Evolutionary conservation across 2,888 invertebrate genomes (phyloP).

Genomic region (Nymphalis polychloros): DNA sequence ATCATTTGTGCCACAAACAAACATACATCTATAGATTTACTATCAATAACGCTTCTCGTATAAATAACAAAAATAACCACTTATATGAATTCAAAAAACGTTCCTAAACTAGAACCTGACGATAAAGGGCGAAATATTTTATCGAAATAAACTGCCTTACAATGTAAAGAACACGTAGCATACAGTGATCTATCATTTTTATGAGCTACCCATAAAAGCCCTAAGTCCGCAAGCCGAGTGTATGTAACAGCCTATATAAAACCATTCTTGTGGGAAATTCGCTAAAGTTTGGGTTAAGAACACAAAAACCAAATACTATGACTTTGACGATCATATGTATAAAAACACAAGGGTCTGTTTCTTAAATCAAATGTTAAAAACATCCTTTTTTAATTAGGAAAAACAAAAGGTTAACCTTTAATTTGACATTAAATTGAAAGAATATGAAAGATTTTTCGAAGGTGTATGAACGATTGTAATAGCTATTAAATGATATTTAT

Average conservation of each 20-base stretch:
- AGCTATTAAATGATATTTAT: no score
- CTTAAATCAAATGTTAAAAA: no score
- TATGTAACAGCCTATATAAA: conserved; percentile 76
- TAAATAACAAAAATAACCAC: conserved; percentile 13
- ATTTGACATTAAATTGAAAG: no score
- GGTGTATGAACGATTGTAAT: no score
- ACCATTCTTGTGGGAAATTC: conserved; percentile 67
- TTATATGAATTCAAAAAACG: conserved; percentile 29
- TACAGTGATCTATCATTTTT: conserved; percentile 76
- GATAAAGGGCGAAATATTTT: conserved; percentile 33
- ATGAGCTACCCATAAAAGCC: conserved; percentile 72
- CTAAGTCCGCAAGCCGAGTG: conserved; percentile 73
- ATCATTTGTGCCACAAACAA: background rate
- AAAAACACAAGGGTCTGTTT: background rate
- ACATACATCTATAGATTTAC: background rate
- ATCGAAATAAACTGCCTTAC: conserved; percentile 34
- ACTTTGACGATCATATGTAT: background rate
- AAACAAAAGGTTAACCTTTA: no score
- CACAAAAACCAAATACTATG: conserved; percentile 13
- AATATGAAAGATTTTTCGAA: no score
- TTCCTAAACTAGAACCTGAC: conserved; percentile 26
- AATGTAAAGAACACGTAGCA: conserved; percentile 52
- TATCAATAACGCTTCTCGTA: conserved; percentile 3
- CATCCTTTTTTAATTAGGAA: no score
- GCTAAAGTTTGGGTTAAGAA: conserved; percentile 42